These are phyloP conservation scores for Sweltsa coloradensis DNA, from an alignment of 1,140 invertebrate species.

Conservation along the genomic window DNA sequence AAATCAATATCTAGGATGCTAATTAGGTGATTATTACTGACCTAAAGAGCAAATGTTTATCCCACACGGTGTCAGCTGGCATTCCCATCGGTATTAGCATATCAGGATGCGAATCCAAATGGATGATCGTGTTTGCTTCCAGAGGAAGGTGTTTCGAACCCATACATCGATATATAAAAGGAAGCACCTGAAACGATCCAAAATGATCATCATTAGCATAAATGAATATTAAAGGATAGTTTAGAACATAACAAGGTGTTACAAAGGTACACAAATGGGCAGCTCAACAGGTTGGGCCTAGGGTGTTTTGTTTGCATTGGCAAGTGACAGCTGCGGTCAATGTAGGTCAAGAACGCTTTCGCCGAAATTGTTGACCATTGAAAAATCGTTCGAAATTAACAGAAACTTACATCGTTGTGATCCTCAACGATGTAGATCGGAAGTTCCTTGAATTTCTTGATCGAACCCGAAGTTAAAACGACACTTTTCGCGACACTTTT, in stretches of 20 bases:
- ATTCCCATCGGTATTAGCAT: constrained; percentile 68
- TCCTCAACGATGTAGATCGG: constrained; percentile 63
- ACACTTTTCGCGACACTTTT: too few species aligned
- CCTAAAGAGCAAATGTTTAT: too few species aligned
- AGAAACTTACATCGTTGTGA: constrained; percentile 64
- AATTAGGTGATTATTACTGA: too few species aligned
- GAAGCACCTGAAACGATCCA: constrained; percentile 28
- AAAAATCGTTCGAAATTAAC: too few species aligned
- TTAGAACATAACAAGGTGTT: not conserved
- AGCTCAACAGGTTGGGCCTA: constrained; percentile 20
- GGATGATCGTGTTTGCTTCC: constrained; percentile 58
- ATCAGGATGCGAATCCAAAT: constrained; percentile 88
- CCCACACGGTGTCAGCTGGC: constrained; percentile 50
- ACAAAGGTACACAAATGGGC: not conserved
- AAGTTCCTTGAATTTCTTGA: constrained; percentile 39
- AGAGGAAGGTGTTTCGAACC: constrained; percentile 72
- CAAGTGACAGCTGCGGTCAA: too few species aligned
- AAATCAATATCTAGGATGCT: too few species aligned
- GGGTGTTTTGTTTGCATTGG: too few species aligned
- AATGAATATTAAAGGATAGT: not conserved
- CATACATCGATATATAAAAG: constrained; percentile 68
- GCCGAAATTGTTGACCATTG: too few species aligned
- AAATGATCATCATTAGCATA: too few species aligned
- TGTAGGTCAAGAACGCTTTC: too few species aligned
- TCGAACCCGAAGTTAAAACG: not conserved